These are phyloP conservation scores for Coregonus suidteri DNA, from an alignment of 2,797 vertebrate genomes.

Conservation along the genomic window DNA sequence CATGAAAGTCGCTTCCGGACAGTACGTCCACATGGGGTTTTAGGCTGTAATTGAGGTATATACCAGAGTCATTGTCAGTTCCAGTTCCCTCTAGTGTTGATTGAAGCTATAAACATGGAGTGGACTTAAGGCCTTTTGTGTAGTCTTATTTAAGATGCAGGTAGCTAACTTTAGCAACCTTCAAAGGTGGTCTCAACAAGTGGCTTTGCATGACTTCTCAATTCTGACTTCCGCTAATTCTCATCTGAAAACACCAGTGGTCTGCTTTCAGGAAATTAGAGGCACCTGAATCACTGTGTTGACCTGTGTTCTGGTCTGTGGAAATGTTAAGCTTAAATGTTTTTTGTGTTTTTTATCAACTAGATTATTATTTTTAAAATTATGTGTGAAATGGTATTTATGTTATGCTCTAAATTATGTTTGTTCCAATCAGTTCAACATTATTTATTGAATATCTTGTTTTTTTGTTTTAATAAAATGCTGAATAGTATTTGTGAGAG, in stretches of 20 bases:
- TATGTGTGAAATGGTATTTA: slow-evolving; percentile 42
- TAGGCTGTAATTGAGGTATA: not conserved
- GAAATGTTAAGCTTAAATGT: not conserved
- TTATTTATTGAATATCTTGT: slow-evolving; percentile 63
- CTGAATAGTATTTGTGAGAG: slow-evolving; percentile 6
- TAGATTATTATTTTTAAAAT: not conserved
- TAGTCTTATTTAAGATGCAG: not conserved
- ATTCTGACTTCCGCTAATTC: not conserved
- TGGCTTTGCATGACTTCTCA: not conserved
- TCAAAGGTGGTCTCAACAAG: slow-evolving; percentile 2
- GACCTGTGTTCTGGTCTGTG: slow-evolving; percentile 34
- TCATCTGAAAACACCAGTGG: not conserved
- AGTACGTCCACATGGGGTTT: not conserved
- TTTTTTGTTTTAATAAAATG: slow-evolving; percentile 51
- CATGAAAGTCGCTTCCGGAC: not conserved
- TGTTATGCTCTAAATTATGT: slow-evolving; percentile 51
- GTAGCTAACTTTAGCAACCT: not conserved
- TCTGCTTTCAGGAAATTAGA: slow-evolving; percentile 2
- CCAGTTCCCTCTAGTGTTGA: not conserved
- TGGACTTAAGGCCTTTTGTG: not conserved
- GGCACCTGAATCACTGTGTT: slow-evolving; percentile 1
- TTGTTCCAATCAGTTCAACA: slow-evolving; percentile 28
- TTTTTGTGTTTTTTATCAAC: not conserved
- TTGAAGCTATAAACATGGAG: not conserved
- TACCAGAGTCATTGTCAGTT: not conserved